Evolutionary conservation across 2,113 vertebrate genomes (phyloP).

Genomic region (Myrmecophaga tridactyla): DNA sequence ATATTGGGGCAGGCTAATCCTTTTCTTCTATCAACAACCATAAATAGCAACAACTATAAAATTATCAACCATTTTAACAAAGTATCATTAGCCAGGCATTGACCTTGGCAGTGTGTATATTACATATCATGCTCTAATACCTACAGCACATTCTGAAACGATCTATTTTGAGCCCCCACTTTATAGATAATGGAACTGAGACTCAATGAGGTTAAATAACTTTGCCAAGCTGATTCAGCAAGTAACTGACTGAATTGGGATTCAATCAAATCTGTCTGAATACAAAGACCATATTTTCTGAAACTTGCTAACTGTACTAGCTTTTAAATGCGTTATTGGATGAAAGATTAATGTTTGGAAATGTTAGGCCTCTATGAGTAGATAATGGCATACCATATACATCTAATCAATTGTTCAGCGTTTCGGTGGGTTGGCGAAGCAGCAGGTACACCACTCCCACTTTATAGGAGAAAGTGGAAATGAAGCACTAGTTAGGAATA

Average conservation of each 20-base stretch:
- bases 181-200: neutral
- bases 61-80: neutral
- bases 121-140: neutral
- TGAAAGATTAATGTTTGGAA: neutral
- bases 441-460: neutral
- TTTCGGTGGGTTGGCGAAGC: neutral
- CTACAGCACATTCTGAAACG: neutral
- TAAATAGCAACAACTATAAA: neutral
- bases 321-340: neutral
- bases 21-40: neutral
- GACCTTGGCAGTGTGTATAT: neutral
- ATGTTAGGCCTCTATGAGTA: neutral
- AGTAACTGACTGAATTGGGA: neutral
- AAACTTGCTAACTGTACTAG: neutral
- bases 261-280: conserved; percentile 14
- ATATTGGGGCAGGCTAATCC: neutral
- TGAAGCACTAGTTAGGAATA: neutral
- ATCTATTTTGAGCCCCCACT: neutral
- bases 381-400: neutral
- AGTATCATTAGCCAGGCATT: neutral
- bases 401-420: neutral
- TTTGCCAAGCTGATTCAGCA: neutral
- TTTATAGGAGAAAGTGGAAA: neutral
- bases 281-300: neutral
- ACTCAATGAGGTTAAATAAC: neutral